Evolutionary conservation across 37 sponge, comb jelly and placozoan genomes (phyloP), one percentile per base, ranked within the genome.

Genomic region (Axinella damicornis): DNA sequence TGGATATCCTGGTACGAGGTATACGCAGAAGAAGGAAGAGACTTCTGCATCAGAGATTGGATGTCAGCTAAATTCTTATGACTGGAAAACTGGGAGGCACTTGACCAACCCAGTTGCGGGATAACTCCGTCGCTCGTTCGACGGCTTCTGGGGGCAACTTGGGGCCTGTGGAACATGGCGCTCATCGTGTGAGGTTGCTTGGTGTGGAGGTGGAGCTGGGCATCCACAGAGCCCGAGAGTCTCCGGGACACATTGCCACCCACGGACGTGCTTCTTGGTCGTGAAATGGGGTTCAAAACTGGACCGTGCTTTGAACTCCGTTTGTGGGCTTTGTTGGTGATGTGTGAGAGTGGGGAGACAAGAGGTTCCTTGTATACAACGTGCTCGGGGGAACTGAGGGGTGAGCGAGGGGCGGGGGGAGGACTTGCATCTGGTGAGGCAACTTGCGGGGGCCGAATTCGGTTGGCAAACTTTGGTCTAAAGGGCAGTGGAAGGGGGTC

Each of bases 401-500:
- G 30, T 19, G 46, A 46, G 9, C 46, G 46, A 9, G 46, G 46
- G 46, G 46, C 4, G 46, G 46, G 4, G 46, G 46, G 46, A 12
- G 46, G 46, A 46, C 46, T 46, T 46, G 46, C 46, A 46, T 46
- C 9, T 2, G 53, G 41, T 18, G 72, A 40, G 4, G 24, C 6
- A 39, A 53, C 36, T 37, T 4, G 4, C n/a, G n/a, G 41, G 9
- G 52, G 2, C 11, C 20, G 19, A 11, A 30, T 30, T 19, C 33
- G 32, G 1, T 18, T 2, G n/a, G 79, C 79, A 37, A 78, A 20
- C 16, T 52, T 80, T 46, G 46, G 69, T 56, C 74, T 66, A 69
- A 85, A 93, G 17, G 94, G 94, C 16, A 67, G 30, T 33, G 94
- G 94, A 54, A 93, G 83, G 18, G 94, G 94, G 22, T 81, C 77